Conservation (phyloP, 2,888 invertebrate genomes). For the Teleogryllus oceanicus region DNA sequence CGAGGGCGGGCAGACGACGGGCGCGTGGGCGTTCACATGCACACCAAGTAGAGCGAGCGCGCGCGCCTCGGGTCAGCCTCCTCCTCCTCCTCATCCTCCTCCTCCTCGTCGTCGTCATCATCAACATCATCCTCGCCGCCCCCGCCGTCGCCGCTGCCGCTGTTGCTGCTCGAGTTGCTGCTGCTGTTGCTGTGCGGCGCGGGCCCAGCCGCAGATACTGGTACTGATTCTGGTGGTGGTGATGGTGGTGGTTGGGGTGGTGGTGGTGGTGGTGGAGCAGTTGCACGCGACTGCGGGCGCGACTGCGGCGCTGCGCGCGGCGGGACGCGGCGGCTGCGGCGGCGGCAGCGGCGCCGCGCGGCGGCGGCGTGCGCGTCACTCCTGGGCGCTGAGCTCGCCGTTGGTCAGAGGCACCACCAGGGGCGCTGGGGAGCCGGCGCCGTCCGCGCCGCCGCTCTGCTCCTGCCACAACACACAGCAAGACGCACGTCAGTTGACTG, state of each 20-base stretch:
- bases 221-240: background rate
- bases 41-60: background rate
- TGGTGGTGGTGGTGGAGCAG: too few species aligned
- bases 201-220: background rate
- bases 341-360: background rate
- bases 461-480: background rate
- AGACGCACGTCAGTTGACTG: slow-evolving; percentile 46
- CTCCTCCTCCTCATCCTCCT: background rate
- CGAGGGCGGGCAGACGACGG: background rate
- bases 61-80: background rate
- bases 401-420: slow-evolving; percentile 19
- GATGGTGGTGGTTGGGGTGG: too few species aligned
- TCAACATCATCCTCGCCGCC: background rate
- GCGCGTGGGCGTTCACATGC: background rate
- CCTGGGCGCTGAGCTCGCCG: background rate
- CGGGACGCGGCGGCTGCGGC: background rate
- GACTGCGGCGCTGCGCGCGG: slow-evolving; percentile 24
- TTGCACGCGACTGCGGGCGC: slow-evolving; percentile 3
- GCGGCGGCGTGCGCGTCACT: background rate
- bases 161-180: background rate
- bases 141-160: too few species aligned
- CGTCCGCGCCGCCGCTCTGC: background rate
- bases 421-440: slow-evolving; percentile 26
- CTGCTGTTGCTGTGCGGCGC: background rate
- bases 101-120: background rate